Evolutionary conservation across 2,113 vertebrate species (phyloP).

Genomic region (Eonycteris spelaea): DNA sequence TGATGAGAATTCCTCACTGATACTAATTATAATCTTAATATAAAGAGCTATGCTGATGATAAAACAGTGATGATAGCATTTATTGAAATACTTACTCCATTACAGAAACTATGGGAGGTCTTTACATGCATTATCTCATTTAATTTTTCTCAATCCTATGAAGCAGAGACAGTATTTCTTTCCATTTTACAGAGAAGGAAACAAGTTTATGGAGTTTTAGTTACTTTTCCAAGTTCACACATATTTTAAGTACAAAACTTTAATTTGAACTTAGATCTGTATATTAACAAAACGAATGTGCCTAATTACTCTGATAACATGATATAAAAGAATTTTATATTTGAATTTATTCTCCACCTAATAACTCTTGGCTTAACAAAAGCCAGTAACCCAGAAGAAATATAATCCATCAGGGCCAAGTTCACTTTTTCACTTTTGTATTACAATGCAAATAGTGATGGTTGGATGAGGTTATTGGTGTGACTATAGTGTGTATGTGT

Average conservation of each 20-base stretch:
- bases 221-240: background rate
- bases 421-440: background rate
- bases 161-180: background rate
- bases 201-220: background rate
- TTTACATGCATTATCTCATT: background rate
- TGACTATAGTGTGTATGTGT: background rate
- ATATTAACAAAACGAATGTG: background rate
- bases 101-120: background rate
- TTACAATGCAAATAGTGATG: background rate
- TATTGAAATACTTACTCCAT: background rate
- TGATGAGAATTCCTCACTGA: background rate
- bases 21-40: background rate
- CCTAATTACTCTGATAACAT: background rate
- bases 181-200: background rate
- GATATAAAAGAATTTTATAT: background rate
- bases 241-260: background rate
- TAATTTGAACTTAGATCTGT: background rate
- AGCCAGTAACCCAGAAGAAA: background rate
- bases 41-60: background rate
- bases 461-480: background rate
- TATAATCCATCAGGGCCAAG: background rate
- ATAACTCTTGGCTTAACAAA: background rate
- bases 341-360: background rate
- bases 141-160: background rate
- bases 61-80: background rate